Evolutionary conservation across 2,113 vertebrate genomes (phyloP).

Genomic region (Elanoides forficatus): DNA sequence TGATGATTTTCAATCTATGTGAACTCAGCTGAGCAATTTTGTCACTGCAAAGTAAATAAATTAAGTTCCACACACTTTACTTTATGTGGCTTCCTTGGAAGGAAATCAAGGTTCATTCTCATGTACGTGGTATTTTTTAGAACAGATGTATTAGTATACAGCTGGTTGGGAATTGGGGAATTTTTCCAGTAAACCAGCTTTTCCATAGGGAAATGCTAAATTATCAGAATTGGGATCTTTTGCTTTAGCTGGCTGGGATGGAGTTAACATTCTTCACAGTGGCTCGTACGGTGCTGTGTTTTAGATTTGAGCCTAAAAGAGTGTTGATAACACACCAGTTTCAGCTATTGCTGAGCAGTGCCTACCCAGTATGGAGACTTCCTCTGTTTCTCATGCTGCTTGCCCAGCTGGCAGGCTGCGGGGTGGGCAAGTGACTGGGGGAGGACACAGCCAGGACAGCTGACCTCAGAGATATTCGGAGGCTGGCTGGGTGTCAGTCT

Average conservation of each 20-base stretch:
- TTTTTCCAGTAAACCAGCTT: not conserved
- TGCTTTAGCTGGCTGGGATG: not conserved
- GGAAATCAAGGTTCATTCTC: not conserved
- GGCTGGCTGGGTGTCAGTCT: not conserved
- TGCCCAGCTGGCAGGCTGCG: not conserved
- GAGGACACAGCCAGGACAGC: not conserved
- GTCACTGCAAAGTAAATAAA: not conserved
- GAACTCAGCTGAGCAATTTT: not conserved
- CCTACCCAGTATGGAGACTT: not conserved
- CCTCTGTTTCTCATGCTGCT: not conserved
- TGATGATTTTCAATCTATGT: not conserved
- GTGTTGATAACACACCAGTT: not conserved
- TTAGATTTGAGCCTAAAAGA: not conserved
- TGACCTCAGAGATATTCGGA: not conserved
- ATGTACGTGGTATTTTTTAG: not conserved
- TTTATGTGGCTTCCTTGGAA: not conserved
- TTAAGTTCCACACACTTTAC: not conserved
- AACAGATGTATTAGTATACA: not conserved
- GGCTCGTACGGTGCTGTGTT: accelerated
- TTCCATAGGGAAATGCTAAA: not conserved
- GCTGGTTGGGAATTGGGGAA: not conserved
- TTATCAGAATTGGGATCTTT: not conserved
- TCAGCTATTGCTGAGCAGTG: not conserved
- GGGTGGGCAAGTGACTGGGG: not conserved
- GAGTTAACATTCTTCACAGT: not conserved